Conservation (phyloP, 2,113 vertebrate genomes). For the Menura novaehollandiae region DNA sequence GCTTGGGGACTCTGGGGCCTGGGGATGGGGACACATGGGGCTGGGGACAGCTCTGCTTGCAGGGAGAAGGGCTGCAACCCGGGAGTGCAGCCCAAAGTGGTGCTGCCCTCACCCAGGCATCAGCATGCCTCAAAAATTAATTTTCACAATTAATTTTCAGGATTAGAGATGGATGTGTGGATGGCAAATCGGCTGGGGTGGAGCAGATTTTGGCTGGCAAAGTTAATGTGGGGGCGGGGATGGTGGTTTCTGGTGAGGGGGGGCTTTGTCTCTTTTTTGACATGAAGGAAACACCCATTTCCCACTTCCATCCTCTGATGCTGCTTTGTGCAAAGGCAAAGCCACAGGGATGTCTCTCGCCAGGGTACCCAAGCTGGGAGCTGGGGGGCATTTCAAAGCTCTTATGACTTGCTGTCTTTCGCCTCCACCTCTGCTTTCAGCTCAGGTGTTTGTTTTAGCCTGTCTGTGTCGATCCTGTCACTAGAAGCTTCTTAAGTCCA, state of each 20-base stretch:
- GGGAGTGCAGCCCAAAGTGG: neutral
- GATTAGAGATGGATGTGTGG: neutral
- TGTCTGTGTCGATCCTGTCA: slow-evolving; percentile 14
- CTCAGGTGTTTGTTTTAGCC: slow-evolving; percentile 18
- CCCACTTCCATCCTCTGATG: neutral
- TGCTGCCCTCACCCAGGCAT: neutral
- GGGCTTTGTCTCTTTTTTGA: neutral
- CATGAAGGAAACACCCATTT: neutral
- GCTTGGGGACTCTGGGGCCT: neutral
- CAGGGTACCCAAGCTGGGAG: neutral
- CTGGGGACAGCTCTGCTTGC: neutral
- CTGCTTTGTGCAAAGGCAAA: neutral
- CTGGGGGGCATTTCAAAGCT: neutral
- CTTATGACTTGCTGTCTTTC: neutral
- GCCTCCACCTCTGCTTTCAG: neutral
- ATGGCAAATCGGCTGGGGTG: neutral
- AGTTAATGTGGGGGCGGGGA: neutral
- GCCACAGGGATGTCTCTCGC: neutral
- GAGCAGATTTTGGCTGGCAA: neutral
- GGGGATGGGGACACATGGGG: neutral
- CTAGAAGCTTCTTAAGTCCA: slow-evolving; percentile 7
- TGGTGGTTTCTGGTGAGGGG: neutral
- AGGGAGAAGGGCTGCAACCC: neutral
- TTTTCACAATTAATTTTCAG: neutral
- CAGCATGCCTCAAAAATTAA: neutral